A percentile compares a stretch with the other conserved stretches of the same genome.
These are phyloP conservation scores for Zaprionus ghesquierei DNA, from an alignment of 1,140 invertebrate genomes.

Conservation along the genomic window DNA sequence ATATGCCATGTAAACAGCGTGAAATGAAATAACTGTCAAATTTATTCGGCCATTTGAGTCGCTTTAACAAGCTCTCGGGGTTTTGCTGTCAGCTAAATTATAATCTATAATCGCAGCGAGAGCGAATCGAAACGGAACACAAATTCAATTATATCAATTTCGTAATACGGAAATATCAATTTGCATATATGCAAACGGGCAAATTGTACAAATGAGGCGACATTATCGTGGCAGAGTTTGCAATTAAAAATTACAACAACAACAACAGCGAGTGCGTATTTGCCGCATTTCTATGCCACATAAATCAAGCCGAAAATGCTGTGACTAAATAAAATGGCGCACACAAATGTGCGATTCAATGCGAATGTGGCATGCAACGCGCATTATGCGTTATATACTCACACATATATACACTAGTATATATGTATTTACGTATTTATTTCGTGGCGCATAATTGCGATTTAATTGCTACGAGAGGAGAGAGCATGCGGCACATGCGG, in stretches of 20 bases:
- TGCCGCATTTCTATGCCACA: slow-evolving; percentile 16
- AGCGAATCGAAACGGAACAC: slow-evolving; percentile 13
- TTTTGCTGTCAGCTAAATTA: background rate
- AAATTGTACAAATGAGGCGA: slow-evolving; percentile 28
- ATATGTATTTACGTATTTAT: slow-evolving; percentile 11
- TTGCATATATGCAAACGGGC: slow-evolving; percentile 36
- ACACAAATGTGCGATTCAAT: slow-evolving; percentile 43
- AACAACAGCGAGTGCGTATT: background rate
- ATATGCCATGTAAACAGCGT: slow-evolving; percentile 8
- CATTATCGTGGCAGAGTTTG: slow-evolving; percentile 13
- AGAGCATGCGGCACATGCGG: slow-evolving; percentile 9
- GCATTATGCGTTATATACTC: background rate
- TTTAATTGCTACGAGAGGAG: slow-evolving; percentile 37
- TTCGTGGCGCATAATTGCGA: slow-evolving; percentile 56
- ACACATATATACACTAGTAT: background rate
- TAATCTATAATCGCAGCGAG: too few species aligned
- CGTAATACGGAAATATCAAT: slow-evolving; percentile 51
- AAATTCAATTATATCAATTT: slow-evolving; percentile 61
- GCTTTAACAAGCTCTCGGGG: background rate
- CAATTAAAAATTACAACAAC: slow-evolving; percentile 24
- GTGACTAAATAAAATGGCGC: slow-evolving; percentile 32
- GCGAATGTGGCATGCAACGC: slow-evolving; percentile 23
- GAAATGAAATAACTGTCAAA: slow-evolving; percentile 27
- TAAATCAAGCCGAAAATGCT: slow-evolving; percentile 28
- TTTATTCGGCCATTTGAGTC: slow-evolving; percentile 24